Evolutionary conservation across 1,140 invertebrate genomes (phyloP).

Genomic region (Drosophila kurseongensis): DNA sequence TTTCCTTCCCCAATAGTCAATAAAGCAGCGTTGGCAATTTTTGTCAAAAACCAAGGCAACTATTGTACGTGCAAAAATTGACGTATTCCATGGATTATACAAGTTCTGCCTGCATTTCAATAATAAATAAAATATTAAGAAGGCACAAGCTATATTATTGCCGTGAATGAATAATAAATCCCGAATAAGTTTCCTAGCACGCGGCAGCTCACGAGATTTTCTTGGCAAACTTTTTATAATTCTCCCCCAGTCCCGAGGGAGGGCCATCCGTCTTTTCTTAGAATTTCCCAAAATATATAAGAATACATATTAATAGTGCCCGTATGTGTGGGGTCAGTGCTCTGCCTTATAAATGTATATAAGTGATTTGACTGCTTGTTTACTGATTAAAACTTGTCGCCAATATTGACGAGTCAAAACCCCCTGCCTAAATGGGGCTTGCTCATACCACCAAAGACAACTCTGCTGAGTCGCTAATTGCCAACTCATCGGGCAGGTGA

Average conservation of each 20-base stretch:
- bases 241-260: constrained; percentile 20
- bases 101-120: constrained; percentile 19
- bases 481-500: constrained; percentile 14
- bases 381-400: constrained; percentile 27
- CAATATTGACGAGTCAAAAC: constrained; percentile 9
- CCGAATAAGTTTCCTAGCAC: constrained; percentile 42
- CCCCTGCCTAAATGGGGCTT: constrained; percentile 6
- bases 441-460: constrained; percentile 1
- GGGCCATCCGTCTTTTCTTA: constrained; percentile 32
- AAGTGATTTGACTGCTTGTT: constrained; percentile 22
- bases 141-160: constrained; percentile 5
- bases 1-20: not conserved
- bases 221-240: constrained; percentile 44
- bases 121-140: constrained; percentile 39
- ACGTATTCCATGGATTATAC: constrained; percentile 32
- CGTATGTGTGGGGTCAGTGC: constrained; percentile 61
- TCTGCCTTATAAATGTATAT: constrained; percentile 15
- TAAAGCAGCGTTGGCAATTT: constrained; percentile 32
- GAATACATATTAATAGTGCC: constrained; percentile 20
- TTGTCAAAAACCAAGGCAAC: not conserved
- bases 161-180: constrained; percentile 28
- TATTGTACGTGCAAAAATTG: constrained; percentile 29
- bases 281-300: constrained; percentile 32
- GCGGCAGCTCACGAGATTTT: constrained; percentile 66
- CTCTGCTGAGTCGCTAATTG: constrained; percentile 12